Conservation (phyloP, 2,797 vertebrate species). For the Synanceia verrucosa region DNA sequence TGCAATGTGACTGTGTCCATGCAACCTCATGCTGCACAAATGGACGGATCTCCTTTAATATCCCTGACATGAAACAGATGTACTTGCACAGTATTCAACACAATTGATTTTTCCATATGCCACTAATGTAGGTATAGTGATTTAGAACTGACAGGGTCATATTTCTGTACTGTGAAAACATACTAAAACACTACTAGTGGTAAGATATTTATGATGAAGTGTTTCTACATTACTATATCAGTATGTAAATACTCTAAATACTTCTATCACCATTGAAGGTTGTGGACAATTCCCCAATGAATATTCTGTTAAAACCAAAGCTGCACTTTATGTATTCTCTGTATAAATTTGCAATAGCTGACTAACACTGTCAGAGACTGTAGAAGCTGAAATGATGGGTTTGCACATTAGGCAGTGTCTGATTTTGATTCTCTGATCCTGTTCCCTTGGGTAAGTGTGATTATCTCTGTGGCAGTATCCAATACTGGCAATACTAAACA, state of each 20-base stretch:
- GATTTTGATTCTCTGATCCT: slow-evolving; percentile 30
- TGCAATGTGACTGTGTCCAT: slow-evolving; percentile 28
- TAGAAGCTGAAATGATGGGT: slow-evolving; percentile 11
- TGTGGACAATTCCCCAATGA: neutral
- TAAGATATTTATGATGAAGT: neutral
- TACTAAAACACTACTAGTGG: neutral
- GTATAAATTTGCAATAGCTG: slow-evolving; percentile 2
- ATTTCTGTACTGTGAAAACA: neutral
- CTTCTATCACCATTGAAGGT: neutral
- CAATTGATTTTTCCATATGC: slow-evolving; percentile 50
- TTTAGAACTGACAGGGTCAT: neutral
- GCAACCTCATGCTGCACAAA: slow-evolving; percentile 44
- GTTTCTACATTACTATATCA: neutral
- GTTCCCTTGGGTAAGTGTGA: slow-evolving; percentile 9
- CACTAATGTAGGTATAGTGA: slow-evolving; percentile 15
- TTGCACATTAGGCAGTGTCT: slow-evolving; percentile 26
- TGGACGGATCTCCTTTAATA: slow-evolving; percentile 42
- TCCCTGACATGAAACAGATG: slow-evolving; percentile 42
- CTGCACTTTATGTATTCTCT: neutral
- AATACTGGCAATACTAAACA: slow-evolving; percentile 23
- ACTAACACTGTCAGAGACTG: slow-evolving; percentile 12
- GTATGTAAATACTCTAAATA: neutral
- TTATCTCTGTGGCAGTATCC: slow-evolving; percentile 23
- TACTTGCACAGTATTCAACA: slow-evolving; percentile 26
- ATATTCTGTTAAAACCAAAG: neutral